Conservation (phyloP, 2,888 invertebrate genomes). For the Andrena fulva region DNA sequence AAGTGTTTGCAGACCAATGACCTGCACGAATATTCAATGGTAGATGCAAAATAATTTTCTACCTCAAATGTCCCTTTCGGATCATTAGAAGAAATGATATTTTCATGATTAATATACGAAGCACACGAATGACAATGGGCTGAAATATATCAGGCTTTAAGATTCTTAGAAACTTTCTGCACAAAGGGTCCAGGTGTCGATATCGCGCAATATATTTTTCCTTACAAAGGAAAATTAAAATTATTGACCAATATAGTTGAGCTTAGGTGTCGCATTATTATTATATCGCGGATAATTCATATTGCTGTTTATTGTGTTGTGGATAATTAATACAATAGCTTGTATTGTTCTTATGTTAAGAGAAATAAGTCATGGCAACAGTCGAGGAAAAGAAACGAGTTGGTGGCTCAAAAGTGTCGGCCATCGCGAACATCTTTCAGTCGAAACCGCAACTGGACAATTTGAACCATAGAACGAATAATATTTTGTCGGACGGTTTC, state of each 20-base stretch:
- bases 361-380: conserved; percentile 85
- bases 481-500: conserved; percentile 78
- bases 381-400: conserved; percentile 89
- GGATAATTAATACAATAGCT: not conserved
- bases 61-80: conserved; percentile 49
- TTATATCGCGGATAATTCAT: not conserved
- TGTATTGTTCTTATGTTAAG: conserved; percentile 7
- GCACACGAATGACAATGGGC: conserved; percentile 79
- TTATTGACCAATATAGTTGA: not conserved
- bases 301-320: not conserved
- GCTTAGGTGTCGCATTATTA: not conserved
- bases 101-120: conserved; percentile 57
- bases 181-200: conserved; percentile 30
- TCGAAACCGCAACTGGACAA: conserved; percentile 84
- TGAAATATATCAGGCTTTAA: conserved; percentile 71
- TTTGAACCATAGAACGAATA: conserved; percentile 79
- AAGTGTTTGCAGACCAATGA: conserved; percentile 29
- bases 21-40: conserved; percentile 18
- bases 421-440: conserved; percentile 96
- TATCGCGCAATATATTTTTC: not conserved
- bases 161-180: conserved; percentile 31
- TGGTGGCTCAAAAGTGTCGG: conserved; percentile 94
- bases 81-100: conserved; percentile 59
- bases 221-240: not conserved
- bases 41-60: conserved; percentile 20